phyloP scores from a whole-genome alignment of 2,113 vertebrate species.

The Bubalus kerabau region DNA sequence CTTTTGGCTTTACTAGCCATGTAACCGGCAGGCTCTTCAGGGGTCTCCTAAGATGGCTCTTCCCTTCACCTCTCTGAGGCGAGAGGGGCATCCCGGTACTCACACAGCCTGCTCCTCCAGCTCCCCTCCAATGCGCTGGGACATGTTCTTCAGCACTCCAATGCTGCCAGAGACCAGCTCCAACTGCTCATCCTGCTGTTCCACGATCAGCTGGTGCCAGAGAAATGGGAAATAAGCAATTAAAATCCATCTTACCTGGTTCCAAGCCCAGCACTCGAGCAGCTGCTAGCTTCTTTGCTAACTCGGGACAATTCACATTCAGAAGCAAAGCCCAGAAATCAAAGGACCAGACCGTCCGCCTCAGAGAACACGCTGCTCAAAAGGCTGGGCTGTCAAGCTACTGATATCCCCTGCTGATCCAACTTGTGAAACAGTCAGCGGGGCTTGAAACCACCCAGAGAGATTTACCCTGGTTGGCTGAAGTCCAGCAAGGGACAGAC shows the following conservation, averaged over 20 bases:
- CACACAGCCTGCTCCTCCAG: conserved; percentile 98
- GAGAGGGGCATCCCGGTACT: conserved; percentile 59
- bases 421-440: conserved; percentile 38
- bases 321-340: conserved; percentile 60
- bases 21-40: not conserved
- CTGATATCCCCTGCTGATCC: conserved; percentile 27
- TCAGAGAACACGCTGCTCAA: conserved; percentile 33
- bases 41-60: not conserved
- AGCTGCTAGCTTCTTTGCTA: conserved; percentile 6
- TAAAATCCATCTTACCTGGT: conserved; percentile 54
- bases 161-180: conserved; percentile 98
- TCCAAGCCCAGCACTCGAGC: conserved; percentile 16
- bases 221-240: conserved; percentile 60
- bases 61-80: not conserved
- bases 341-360: conserved; percentile 33
- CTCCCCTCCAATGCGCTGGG: conserved; percentile 95
- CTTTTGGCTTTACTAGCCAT: not conserved
- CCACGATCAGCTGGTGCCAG: conserved; percentile 89
- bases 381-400: conserved; percentile 33
- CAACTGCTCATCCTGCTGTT: conserved; percentile 97
- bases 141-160: conserved; percentile 99
- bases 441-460: conserved; percentile 36
- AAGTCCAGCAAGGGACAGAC: not conserved
- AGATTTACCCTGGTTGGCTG: conserved; percentile 22
- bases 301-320: conserved; percentile 56